Evolutionary conservation across 2,888 invertebrate species (phyloP), one percentile per base, ranked within the genome.

Genomic region (Drosophila subquinaria): DNA sequence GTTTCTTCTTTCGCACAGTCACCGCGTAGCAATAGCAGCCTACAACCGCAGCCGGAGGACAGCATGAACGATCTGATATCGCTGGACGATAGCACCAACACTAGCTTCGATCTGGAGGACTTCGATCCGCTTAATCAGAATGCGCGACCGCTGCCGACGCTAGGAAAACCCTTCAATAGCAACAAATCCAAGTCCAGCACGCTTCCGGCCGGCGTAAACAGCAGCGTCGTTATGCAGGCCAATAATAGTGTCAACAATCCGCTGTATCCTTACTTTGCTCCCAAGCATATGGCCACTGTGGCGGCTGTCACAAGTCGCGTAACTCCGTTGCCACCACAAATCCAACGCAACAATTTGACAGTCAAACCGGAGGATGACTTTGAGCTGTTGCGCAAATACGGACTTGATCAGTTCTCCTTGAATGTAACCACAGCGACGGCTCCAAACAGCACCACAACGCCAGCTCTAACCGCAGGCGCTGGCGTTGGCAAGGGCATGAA

Each of bases 1-100:
- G 15, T 45, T 1, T 51, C 11, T 55, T 3, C 38, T 15, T 43
- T 50, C 9, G 11, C 23, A 59, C 75, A 91, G 86, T 90, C 89
- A 33, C 77, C 90, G 53, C 88, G 89, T 45, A 89, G 84, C 70
- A 76, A 59, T 55, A 71, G 73, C 91, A 66, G 51, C 42, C 61
- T 43, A 17, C 75, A 74, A 15, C 38, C 66, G n/a, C 63, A 73
- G 52, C 69, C 62, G 75, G 92, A 93, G 69, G 93, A 93, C 72
- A 93, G 93, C 69, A 93, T 93, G 73, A 94, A 94, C 89, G 95
- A 96, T 93, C 93, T 96, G 74, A 96, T 96, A 88, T 94, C 95
- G 79, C 93, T 96, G 88, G 95, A 95, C 92, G 95, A 95, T 92
- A 95, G 95, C 70, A 94, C 94, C 51, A 94, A 94, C 66, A 86